Conservation (phyloP, 2,113 vertebrate species). For the Willisornis vidua region DNA sequence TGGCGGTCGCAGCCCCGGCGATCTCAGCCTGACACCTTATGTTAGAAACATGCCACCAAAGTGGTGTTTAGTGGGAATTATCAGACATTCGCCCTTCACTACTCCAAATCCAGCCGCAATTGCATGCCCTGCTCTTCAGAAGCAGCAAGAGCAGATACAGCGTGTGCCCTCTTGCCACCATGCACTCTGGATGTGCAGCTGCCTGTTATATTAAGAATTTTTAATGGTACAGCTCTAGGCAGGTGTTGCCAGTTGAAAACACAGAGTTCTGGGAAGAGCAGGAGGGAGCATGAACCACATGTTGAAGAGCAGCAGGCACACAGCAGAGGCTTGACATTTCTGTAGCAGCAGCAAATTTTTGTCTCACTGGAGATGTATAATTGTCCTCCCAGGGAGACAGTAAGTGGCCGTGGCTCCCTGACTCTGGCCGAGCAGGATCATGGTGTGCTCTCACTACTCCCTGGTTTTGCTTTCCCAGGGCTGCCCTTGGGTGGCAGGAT, state of each 20-base stretch:
- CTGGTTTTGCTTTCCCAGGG: background rate
- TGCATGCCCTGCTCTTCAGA: background rate
- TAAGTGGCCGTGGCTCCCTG: background rate
- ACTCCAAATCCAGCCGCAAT: background rate
- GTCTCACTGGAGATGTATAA: background rate
- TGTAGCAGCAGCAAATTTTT: slow-evolving; percentile 12
- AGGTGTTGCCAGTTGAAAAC: slow-evolving; percentile 10
- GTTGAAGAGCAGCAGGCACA: background rate
- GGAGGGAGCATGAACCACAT: background rate
- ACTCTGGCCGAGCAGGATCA: background rate
- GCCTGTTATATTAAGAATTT: background rate
- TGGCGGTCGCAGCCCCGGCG: background rate
- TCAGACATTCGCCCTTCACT: background rate
- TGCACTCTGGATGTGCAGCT: background rate
- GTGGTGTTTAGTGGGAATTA: background rate
- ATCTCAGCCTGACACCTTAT: background rate
- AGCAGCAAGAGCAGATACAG: background rate
- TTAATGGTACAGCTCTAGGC: slow-evolving; percentile 40
- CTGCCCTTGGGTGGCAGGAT: background rate
- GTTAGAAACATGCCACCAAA: background rate
- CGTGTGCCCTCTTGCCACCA: background rate
- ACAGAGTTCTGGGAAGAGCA: background rate
- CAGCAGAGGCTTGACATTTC: slow-evolving; percentile 16
- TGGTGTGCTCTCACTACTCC: background rate
- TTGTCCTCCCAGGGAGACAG: background rate